Conservation (phyloP, 2,113 vertebrate species). For the Pachypanchax playfairii region DNA sequence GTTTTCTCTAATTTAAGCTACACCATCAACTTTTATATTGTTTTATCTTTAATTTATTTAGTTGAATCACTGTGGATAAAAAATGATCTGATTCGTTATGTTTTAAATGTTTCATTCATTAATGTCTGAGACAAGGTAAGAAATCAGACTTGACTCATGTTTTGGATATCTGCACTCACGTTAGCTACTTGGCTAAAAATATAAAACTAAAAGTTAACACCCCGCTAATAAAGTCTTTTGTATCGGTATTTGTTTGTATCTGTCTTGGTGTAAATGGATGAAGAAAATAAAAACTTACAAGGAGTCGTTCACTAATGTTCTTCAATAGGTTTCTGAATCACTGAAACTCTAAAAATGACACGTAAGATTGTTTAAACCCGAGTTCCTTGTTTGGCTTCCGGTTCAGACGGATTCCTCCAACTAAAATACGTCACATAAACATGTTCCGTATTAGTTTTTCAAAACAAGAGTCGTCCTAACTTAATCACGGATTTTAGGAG, state of each 20-base stretch:
- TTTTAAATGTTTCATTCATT: too few species aligned
- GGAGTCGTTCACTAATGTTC: accelerated
- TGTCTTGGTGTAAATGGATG: background rate
- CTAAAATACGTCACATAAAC: accelerated
- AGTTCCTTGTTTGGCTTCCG: conserved; percentile 58
- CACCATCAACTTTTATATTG: too few species aligned
- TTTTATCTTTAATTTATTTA: too few species aligned
- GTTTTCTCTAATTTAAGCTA: too few species aligned
- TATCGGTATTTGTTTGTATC: background rate
- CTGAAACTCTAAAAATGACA: conserved; percentile 59
- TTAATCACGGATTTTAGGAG: too few species aligned
- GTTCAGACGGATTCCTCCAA: background rate
- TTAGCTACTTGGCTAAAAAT: conserved; percentile 20
- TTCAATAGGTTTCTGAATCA: background rate
- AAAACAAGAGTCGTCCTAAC: conserved; percentile 24
- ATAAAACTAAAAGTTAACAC: accelerated
- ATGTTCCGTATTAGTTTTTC: conserved; percentile 11
- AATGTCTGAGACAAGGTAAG: background rate
- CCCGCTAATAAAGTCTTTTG: accelerated
- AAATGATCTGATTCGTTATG: too few species aligned
- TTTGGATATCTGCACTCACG: conserved; percentile 1
- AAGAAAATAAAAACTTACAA: conserved; percentile 22
- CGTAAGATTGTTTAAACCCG: conserved; percentile 51
- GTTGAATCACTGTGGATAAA: too few species aligned
- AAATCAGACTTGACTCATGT: background rate